These are phyloP conservation scores for Rhinoptilus africanus DNA, from an alignment of 2,113 vertebrate genomes.

Conservation along the genomic window DNA sequence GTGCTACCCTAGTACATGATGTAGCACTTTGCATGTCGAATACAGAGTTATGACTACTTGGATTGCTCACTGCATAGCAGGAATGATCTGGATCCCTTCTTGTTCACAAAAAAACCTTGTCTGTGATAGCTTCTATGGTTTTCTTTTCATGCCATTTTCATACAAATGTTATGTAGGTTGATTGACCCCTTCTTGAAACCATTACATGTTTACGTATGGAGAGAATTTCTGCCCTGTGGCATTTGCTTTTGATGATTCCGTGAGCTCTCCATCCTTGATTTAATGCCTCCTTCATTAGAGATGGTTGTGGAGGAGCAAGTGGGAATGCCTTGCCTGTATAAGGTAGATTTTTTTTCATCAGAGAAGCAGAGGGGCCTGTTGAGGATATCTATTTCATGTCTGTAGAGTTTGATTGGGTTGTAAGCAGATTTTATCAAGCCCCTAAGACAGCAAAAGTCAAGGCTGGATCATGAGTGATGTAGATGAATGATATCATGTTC, in stretches of 20 bases:
- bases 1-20: not conserved
- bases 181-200: fast-evolving
- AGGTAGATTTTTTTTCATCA: not conserved
- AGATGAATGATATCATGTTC: not conserved
- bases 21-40: not conserved
- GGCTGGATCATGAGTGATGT: not conserved
- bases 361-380: not conserved
- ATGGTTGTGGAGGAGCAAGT: not conserved
- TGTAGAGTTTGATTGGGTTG: not conserved
- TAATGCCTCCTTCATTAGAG: not conserved
- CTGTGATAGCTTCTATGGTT: not conserved
- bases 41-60: not conserved
- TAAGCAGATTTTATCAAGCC: not conserved
- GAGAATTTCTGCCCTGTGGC: not conserved
- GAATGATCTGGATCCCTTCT: not conserved
- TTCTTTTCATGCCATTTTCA: not conserved
- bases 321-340: not conserved
- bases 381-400: not conserved
- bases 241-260: not conserved
- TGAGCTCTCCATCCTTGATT: not conserved
- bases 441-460: not conserved
- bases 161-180: not conserved
- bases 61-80: not conserved
- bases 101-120: not conserved
- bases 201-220: fast-evolving